Evolutionary conservation across 2,797 vertebrate genomes (phyloP).

Genomic region (Parambassis ranga): DNA sequence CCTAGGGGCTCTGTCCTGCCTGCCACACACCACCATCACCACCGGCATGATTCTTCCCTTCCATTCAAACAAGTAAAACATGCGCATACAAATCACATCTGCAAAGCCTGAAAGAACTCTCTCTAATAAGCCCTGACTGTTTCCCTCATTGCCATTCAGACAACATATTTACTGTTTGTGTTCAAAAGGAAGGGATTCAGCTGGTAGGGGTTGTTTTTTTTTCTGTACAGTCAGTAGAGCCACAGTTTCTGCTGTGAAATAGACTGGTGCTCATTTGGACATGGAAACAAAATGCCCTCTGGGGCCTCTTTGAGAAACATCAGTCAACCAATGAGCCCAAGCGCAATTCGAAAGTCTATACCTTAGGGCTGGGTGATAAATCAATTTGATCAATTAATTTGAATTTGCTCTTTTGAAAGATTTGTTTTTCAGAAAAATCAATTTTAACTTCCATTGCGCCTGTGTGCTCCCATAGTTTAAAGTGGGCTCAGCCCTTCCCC

Average conservation of each 20-base stretch:
- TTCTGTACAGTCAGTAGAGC: not conserved
- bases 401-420: no score
- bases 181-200: slow-evolving; percentile 17
- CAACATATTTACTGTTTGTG: slow-evolving; percentile 23
- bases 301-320: slow-evolving; percentile 19
- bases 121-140: slow-evolving; percentile 32
- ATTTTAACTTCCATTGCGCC: no score
- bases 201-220: slow-evolving; percentile 7
- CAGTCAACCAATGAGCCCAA: not conserved
- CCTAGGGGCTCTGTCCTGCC: slow-evolving; percentile 20
- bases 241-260: not conserved
- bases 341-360: not conserved
- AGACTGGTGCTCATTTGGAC: slow-evolving; percentile 15
- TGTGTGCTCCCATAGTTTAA: no score
- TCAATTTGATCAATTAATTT: no score
- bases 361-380: no score
- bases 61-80: slow-evolving; percentile 23
- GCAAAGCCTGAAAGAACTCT: slow-evolving; percentile 9
- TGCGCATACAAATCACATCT: slow-evolving; percentile 48
- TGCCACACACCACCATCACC: slow-evolving; percentile 32
- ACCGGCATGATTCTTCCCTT: not conserved
- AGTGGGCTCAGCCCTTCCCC: no score
- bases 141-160: slow-evolving; percentile 46
- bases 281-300: slow-evolving; percentile 34
- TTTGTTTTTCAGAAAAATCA: no score